Conservation (phyloP, 2,888 invertebrate species). For the Nasonia oneida region DNA sequence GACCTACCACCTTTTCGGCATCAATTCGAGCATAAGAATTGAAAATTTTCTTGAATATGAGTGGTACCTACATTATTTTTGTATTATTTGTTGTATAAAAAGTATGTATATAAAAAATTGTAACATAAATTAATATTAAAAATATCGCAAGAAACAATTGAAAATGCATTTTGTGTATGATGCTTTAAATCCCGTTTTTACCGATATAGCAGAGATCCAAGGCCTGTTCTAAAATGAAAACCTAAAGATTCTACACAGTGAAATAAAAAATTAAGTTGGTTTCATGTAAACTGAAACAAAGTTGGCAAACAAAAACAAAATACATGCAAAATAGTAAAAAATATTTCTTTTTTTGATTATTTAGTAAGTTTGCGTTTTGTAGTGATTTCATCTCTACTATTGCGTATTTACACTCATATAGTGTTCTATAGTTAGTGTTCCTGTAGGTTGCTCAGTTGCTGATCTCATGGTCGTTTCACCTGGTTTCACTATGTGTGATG, state of each 20-base stretch:
- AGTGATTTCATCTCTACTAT: neutral
- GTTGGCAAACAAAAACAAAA: too few species aligned
- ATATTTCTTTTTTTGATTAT: neutral
- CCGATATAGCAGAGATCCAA: neutral
- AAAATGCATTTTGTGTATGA: neutral
- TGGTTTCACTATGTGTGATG: neutral
- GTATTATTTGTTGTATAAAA: neutral
- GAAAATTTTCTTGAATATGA: neutral
- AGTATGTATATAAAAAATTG: neutral
- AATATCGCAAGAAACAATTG: neutral
- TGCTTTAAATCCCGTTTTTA: neutral
- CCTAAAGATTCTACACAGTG: neutral
- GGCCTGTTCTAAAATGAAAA: neutral
- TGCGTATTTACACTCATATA: constrained; percentile 5
- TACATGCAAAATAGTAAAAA: neutral
- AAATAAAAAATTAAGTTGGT: too few species aligned
- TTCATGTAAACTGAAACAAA: too few species aligned
- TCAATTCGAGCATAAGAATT: constrained; percentile 33
- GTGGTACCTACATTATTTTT: neutral
- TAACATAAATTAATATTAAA: neutral
- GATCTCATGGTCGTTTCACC: constrained; percentile 20
- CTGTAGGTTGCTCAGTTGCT: constrained; percentile 12
- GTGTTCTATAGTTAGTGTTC: constrained; percentile 26
- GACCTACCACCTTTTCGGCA: constrained; percentile 77
- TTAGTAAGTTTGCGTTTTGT: neutral